These are phyloP conservation scores for Epicampocera succincta DNA, from an alignment of 2,888 invertebrate genomes.

Conservation along the genomic window DNA sequence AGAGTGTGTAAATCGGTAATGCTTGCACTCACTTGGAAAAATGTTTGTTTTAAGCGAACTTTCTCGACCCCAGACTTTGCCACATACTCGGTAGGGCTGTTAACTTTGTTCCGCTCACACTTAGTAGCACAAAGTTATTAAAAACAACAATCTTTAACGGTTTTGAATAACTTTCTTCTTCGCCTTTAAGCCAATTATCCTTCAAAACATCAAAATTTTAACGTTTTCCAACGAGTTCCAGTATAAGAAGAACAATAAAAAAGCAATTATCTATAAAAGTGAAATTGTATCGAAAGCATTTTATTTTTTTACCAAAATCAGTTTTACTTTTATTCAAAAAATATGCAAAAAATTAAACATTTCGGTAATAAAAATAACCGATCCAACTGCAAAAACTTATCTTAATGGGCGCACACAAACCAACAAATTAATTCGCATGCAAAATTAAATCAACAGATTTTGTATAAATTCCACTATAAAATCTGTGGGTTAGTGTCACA, in stretches of 20 bases:
- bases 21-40: no score
- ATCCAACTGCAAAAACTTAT: constrained; percentile 11
- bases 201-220: constrained; percentile 2
- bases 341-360: constrained; percentile 11
- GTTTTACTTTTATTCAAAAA: constrained; percentile 35
- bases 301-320: not conserved
- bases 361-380: not conserved
- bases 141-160: not conserved
- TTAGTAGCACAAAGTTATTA: no score
- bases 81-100: not conserved
- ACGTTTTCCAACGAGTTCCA: constrained; percentile 5
- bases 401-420: constrained; percentile 1
- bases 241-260: not conserved
- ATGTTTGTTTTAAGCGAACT: no score
- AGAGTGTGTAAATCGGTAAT: no score
- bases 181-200: constrained; percentile 3
- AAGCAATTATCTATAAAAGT: constrained; percentile 37
- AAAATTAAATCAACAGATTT: constrained; percentile 29
- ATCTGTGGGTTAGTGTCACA: constrained; percentile 21
- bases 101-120: not conserved
- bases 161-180: constrained; percentile 25
- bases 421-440: constrained; percentile 22
- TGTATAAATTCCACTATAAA: constrained; percentile 53
- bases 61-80: no score
- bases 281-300: constrained; percentile 26